These are phyloP conservation scores for Ectobius pallidus DNA, from an alignment of 2,888 invertebrate species.

Conservation along the genomic window DNA sequence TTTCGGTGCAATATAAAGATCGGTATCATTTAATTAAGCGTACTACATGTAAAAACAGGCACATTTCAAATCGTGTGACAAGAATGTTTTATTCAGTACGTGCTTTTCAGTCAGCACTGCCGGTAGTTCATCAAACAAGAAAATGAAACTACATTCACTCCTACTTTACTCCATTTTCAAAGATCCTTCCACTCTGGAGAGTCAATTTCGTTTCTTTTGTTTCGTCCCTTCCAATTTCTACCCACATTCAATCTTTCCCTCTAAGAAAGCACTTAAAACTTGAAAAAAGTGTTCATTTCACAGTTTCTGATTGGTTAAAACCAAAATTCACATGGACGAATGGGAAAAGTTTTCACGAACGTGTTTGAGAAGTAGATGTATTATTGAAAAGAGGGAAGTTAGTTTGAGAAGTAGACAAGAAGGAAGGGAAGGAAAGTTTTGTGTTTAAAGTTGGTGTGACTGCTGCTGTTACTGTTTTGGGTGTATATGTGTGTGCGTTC, in stretches of 20 bases:
- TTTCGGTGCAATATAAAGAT: too few species aligned
- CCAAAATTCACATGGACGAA: conserved; percentile 36
- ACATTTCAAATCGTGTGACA: too few species aligned
- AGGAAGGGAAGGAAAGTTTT: conserved; percentile 28
- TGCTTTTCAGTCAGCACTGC: too few species aligned
- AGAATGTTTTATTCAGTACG: too few species aligned
- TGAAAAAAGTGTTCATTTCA: not conserved
- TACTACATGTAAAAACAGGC: too few species aligned
- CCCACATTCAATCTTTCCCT: too few species aligned
- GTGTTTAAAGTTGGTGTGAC: conserved; percentile 36
- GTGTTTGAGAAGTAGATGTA: not conserved
- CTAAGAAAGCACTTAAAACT: too few species aligned
- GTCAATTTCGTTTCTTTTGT: conserved; percentile 4
- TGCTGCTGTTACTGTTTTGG: conserved; percentile 28
- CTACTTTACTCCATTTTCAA: too few species aligned
- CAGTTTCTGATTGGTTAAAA: conserved; percentile 24
- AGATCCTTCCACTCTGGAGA: too few species aligned
- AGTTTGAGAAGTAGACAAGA: conserved; percentile 15
- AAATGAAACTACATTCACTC: not conserved
- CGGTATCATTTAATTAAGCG: too few species aligned
- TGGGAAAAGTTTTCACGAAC: conserved; percentile 18
- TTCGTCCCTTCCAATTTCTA: conserved; percentile 9
- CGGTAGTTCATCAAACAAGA: too few species aligned
- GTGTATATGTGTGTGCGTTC: conserved; percentile 23
- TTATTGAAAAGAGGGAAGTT: conserved; percentile 29